A percentile compares a stretch with the other conserved stretches of the same genome.
Evolutionary conservation across 2,113 vertebrate genomes (phyloP).

Genomic region (Sminthopsis crassicaudata): DNA sequence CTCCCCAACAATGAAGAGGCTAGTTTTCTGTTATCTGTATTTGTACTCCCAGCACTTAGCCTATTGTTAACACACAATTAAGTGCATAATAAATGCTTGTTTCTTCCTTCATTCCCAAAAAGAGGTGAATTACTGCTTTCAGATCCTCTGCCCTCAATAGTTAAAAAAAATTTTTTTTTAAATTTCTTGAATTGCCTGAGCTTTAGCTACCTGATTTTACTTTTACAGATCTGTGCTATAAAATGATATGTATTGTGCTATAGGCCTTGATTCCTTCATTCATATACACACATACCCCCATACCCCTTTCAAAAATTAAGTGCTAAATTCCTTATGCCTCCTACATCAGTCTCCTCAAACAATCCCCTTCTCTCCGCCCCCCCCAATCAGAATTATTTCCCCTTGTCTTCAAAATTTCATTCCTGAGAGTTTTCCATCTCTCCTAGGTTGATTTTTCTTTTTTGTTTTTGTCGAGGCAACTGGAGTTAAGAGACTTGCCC

Average conservation of each 20-base stretch:
- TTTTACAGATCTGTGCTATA: background rate
- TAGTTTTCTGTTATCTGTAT: background rate
- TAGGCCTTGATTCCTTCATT: background rate
- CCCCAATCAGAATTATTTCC: background rate
- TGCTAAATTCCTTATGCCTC: background rate
- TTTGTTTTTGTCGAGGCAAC: too few relatives aligned
- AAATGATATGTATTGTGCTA: background rate
- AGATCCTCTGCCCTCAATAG: background rate
- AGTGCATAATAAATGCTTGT: background rate
- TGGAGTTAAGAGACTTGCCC: too few relatives aligned
- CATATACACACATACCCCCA: too few relatives aligned
- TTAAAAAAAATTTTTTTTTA: background rate
- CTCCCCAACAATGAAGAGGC: background rate
- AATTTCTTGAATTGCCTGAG: background rate
- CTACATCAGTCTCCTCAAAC: background rate
- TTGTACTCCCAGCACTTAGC: background rate
- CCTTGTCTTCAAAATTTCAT: background rate
- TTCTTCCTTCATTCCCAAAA: background rate
- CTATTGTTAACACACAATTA: background rate
- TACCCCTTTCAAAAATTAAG: background rate
- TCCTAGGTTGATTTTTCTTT: background rate
- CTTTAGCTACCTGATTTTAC: background rate
- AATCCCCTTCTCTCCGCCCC: too few relatives aligned
- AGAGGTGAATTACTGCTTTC: background rate
- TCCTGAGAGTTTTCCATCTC: background rate